Conservation (phyloP, 2,888 invertebrate species). For the Eristalis arbustorum region DNA sequence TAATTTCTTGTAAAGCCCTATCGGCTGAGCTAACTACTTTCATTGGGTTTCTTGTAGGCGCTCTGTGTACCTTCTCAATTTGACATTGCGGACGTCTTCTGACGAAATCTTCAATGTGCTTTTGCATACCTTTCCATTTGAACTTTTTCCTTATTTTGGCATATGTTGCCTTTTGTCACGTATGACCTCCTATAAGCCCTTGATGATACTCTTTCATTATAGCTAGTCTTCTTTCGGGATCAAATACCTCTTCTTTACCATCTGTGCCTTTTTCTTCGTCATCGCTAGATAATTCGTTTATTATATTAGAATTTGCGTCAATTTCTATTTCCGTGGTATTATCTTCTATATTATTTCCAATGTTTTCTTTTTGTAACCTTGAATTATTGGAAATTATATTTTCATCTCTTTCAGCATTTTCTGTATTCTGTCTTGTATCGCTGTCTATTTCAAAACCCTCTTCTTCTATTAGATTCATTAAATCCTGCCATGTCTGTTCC, state of each 20-base stretch:
- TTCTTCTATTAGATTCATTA: not conserved
- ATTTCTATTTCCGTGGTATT: not conserved
- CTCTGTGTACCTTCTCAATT: not conserved
- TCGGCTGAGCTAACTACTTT: not conserved
- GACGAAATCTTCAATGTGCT: not conserved
- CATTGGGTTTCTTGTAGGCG: not conserved
- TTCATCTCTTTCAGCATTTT: slow-evolving; percentile 27
- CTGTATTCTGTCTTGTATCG: not conserved
- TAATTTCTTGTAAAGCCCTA: not conserved
- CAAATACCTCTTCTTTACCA: too few species aligned
- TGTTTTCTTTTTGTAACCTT: too few species aligned
- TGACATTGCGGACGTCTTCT: not conserved
- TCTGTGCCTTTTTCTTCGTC: too few species aligned
- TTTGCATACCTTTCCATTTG: not conserved
- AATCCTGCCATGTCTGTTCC: not conserved
- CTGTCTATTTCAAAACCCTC: not conserved
- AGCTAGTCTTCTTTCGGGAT: not conserved
- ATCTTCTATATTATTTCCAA: not conserved
- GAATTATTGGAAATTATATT: not conserved
- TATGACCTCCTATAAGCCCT: not conserved
- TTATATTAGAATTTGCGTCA: not conserved
- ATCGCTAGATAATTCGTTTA: too few species aligned
- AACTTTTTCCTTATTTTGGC: not conserved
- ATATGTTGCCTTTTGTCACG: not conserved
- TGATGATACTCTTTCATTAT: not conserved